Evolutionary conservation across 2,797 vertebrate species (phyloP), one percentile per base, ranked within the genome.

Genomic region (Chanos chanos): DNA sequence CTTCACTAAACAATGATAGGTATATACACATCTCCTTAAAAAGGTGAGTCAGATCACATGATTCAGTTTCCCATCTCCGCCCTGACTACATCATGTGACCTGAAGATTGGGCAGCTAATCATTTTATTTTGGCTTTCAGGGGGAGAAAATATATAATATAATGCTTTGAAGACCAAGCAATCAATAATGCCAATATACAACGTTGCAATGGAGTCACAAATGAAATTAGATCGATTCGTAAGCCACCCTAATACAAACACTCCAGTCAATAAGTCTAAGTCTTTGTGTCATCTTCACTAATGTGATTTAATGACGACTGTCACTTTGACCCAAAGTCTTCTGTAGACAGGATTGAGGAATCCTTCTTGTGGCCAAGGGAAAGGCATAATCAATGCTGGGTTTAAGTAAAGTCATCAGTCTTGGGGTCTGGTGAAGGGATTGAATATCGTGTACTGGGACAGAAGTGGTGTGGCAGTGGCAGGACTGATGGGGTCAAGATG

Each of bases 381-480:
- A 44, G 19, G n/a, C n/a, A 55, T 52, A 64, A 73, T 73, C 61
- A 62, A 73, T 69, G n/a, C 24, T n/a, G 36, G n/a, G 15, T 48
- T 15, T 34, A 40, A 61, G 60, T 49, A 9, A 51, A 60, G 55
- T 18, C 41, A 55, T 47, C 59, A 28, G 49, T 58, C 31, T 63
- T 62, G 7, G 51, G 55, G 41, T 66, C 54, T 73, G 44, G 52
- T 47, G n/a, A 59, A 5, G n/a, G 30, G 34, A 21, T 24, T 47
- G 31, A 66, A 50, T 50, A 56, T 51, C 49, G 7, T 30, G 18
- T 27, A 16, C 15, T 7, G 15, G 4, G 22, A n/a, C 13, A 30
- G 37, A 25, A 18, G 33, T 7, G 47, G 27, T 21, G 10, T 39
- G 24, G 37, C 24, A 7, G 7, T 15, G 19, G 36, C 18, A 44